Evolutionary conservation across 2,888 invertebrate species (phyloP), one percentile per base, ranked within the genome.

Genomic region (Conistra vaccinii): DNA sequence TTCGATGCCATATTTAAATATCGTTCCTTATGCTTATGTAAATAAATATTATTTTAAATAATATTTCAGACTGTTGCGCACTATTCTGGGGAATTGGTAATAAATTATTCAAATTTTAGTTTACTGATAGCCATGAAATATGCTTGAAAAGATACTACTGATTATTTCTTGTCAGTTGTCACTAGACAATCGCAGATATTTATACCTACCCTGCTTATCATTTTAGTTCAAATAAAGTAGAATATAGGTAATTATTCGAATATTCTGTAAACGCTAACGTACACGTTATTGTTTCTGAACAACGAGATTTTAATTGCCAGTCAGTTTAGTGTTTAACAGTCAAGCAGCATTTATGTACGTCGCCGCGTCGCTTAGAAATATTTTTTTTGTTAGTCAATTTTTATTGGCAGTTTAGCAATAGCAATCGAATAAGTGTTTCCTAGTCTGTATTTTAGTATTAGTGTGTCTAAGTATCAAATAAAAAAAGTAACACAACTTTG

Each of bases 371-470:
- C n/a, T 70, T 84, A 70, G 23, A 67, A 55, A n/a, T 75, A 61
- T 76, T 62, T 55, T 62, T 55, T 68, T 60, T 78, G 57, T 72
- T 62, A 65, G 60, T 53, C 20, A 62, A 60, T 65, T 84, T 81
- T 63, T 69, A 82, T 66, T 85, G 87, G 88, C 82, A 85, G 83
- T 81, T 88, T 53, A 82, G 67, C 14, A 75, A 72, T 48, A 80
- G 65, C 57, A 79, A 77, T 69, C 67, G 69, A 73, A 78, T 83
- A 88, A 84, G 90, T 88, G 90, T 89, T 87, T 88, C 87, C 90
- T 91, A 90, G 90, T 90, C 90, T 89, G 75, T 88, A 83, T 81
- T 73, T 80, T 83, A 82, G 71, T 79, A 72, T 65, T 84, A 81
- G 55, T 62, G 53, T 70, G 53, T 78, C 57, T 85, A 84, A 85